Percentiles rank a stretch among this genome's conserved stretches.
Conservation (phyloP, 2,797 vertebrate genomes). For the Myripristis jacobus region DNA sequence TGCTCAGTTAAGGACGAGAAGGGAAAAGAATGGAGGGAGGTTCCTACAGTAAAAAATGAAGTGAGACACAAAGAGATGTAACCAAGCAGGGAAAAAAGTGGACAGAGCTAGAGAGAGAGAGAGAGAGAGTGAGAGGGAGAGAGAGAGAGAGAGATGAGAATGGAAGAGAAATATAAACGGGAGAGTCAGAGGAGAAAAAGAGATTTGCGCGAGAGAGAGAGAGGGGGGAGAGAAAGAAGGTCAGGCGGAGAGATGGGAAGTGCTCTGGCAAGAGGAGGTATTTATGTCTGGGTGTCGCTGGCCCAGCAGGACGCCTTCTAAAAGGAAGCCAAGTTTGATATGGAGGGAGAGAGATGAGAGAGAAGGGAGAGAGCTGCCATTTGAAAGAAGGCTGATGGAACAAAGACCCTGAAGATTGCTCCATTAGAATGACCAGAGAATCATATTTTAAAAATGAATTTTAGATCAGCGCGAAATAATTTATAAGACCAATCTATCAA, state of each 20-base stretch:
- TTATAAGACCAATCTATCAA: conserved; percentile 76
- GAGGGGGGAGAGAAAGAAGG: conserved; percentile 67
- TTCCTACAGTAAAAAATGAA: conserved; percentile 36
- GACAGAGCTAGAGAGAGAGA: conserved; percentile 34
- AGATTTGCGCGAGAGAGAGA: conserved; percentile 13
- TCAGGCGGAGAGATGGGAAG: conserved; percentile 71
- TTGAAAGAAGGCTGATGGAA: conserved; percentile 65
- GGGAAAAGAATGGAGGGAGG: neutral
- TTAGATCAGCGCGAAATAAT: conserved; percentile 71
- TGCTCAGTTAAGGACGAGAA: conserved; percentile 38
- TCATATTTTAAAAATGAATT: conserved; percentile 63
- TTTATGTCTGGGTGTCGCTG: conserved; percentile 76
- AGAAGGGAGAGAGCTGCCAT: conserved; percentile 32
- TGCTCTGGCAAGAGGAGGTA: conserved; percentile 63
- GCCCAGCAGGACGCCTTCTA: conserved; percentile 71
- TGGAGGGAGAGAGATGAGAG: conserved; percentile 50
- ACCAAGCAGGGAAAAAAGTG: conserved; percentile 33
- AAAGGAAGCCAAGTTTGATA: conserved; percentile 71
- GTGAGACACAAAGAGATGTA: conserved; percentile 51
- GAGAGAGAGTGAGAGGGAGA: conserved; percentile 23
- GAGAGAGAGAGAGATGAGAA: conserved; percentile 39
- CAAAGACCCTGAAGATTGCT: conserved; percentile 70
- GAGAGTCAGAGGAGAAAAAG: conserved; percentile 33
- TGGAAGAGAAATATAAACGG: conserved; percentile 48
- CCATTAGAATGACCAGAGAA: conserved; percentile 72